Conservation (phyloP, 2,113 vertebrate species). For the Melanerpes formicivorus region DNA sequence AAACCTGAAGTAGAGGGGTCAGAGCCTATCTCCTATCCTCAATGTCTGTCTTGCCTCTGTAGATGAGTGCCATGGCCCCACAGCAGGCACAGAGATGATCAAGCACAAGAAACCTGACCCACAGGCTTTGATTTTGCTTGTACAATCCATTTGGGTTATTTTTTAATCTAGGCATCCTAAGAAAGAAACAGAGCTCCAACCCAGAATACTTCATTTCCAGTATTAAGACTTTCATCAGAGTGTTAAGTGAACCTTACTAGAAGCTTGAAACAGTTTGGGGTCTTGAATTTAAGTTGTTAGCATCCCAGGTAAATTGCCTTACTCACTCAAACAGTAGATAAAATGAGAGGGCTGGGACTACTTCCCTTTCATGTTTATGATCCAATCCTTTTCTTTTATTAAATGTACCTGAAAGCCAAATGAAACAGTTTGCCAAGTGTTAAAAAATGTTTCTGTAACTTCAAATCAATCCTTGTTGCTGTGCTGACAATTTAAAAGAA, state of each 20-base stretch:
- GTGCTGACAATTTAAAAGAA: slow-evolving; percentile 43
- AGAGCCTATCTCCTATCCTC: not conserved
- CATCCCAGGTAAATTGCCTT: slow-evolving; percentile 10
- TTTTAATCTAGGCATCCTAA: not conserved
- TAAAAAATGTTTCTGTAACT: slow-evolving; percentile 43
- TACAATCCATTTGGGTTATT: not conserved
- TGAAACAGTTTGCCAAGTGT: slow-evolving; percentile 47
- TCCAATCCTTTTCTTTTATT: slow-evolving; percentile 33
- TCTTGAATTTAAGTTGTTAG: slow-evolving; percentile 23
- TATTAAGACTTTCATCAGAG: not conserved
- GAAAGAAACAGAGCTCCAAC: not conserved
- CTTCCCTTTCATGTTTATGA: slow-evolving; percentile 41
- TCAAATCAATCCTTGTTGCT: slow-evolving; percentile 17
- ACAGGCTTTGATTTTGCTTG: not conserved
- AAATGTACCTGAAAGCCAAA: slow-evolving; percentile 49
- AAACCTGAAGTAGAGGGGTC: not conserved
- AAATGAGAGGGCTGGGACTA: slow-evolving; percentile 1
- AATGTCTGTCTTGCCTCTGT: not conserved
- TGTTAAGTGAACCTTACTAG: not conserved
- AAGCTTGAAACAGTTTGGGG: not conserved
- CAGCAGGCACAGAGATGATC: not conserved
- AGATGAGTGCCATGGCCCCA: not conserved
- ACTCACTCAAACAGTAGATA: not conserved
- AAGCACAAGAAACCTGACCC: not conserved
- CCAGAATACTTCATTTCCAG: not conserved